Evolutionary conservation across 2,797 vertebrate species (phyloP).

Genomic region (Geotria australis): DNA sequence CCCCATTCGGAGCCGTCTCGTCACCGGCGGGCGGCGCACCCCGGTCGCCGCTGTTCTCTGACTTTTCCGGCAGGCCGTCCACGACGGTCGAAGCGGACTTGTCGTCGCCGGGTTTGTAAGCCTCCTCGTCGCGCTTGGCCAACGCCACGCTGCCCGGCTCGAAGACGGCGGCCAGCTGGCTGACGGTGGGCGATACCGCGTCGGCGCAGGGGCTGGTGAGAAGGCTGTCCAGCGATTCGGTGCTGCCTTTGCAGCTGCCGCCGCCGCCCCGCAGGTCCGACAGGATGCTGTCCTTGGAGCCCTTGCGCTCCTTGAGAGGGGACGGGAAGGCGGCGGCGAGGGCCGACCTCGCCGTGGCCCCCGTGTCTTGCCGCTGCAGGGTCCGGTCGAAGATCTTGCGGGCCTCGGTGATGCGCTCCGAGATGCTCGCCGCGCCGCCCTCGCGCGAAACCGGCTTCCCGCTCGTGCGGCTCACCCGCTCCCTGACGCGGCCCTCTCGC

Average conservation of each 20-base stretch:
- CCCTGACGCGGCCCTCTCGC: neutral
- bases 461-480: neutral
- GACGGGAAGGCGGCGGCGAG: neutral
- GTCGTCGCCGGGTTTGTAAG: no score
- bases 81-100: no score
- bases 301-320: neutral
- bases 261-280: neutral
- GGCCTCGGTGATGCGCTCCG: neutral
- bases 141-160: slow-evolving; percentile 8
- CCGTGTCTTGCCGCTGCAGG: neutral
- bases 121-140: no score
- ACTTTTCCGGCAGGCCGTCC: no score
- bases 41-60: no score
- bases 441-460: neutral
- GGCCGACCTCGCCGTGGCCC: neutral
- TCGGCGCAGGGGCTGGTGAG: slow-evolving; percentile 17
- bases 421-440: neutral
- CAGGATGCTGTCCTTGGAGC: neutral
- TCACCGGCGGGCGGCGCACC: no score
- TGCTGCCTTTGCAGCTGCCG: slow-evolving; percentile 27
- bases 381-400: neutral
- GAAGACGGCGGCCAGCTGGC: slow-evolving; percentile 82
- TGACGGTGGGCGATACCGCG: slow-evolving; percentile 71
- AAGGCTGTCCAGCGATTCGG: slow-evolving; percentile 72
- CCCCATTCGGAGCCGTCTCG: no score